Base-by-base conservation (phyloP, 2,797 vertebrate species). In the Bryconaethiops microstoma region DNA sequence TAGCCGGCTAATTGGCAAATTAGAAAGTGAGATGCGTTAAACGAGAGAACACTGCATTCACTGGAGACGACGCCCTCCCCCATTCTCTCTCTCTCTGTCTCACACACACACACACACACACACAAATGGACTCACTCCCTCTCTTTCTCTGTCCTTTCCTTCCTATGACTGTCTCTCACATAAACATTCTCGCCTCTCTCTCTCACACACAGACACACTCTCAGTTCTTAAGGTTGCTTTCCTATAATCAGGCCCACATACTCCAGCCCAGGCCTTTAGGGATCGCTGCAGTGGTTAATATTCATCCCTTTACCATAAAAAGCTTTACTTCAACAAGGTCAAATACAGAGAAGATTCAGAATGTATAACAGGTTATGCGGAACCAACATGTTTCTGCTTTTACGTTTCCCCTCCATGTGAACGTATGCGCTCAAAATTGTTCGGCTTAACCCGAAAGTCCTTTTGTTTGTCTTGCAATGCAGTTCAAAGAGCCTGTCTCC, bases 1-100 rank as follows among this genome's bases (percentile, higher is more conserved):
- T 92, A 90, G 91, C 92, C 91, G 92, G 91, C 94, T 98, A 97
- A 98, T 96, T 97, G 96, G 95, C 96, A 96, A 96, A 97, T 98
- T 97, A 99, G 96, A 96, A 95, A 97, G 94, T 93, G 95, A 94
- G 95, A 93, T 91, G 88, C 90, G 92, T 95, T 90, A 91, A 95
- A 94, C 88, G 88, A 92, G 91, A 93, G 91, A 87, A 91, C 74
- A 65, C 88, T 84, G 90, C 65, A 86, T 93, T 92, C 93, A 76
- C 93, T n/a, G 92, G 95, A 96, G 96, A 95, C 78, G 6, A 79
- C 86, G 78, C 87, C 87, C 84, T 88, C 89, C 86, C 88, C 85
- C 82, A 82, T 14, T 63, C 63, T 50, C 39, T 19, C 16, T 57
- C 55, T 25, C 19, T 54, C 16, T 54, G 59, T 79, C 71, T 81